Conservation (phyloP, 2,888 invertebrate genomes). For the Lissocephala sabroskyi region DNA sequence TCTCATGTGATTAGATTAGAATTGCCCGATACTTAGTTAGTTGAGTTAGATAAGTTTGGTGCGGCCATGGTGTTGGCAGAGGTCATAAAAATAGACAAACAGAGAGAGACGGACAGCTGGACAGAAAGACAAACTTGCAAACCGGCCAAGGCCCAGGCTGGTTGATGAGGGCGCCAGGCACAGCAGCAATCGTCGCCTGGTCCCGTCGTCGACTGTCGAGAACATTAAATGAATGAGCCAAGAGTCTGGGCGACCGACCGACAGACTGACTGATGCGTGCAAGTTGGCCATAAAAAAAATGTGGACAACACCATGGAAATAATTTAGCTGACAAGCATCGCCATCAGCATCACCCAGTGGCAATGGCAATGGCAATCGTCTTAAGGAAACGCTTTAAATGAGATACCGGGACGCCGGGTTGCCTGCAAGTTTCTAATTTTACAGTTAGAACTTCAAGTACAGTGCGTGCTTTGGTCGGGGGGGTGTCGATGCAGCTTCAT, state of each 20-base stretch:
- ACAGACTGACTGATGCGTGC: constrained; percentile 53
- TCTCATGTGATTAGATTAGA: constrained; percentile 54
- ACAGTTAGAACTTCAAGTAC: constrained; percentile 37
- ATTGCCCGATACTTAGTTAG: constrained; percentile 49
- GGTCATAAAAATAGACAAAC: constrained; percentile 50
- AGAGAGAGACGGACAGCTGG: constrained; percentile 20
- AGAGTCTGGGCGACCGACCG: background rate
- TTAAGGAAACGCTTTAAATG: constrained; percentile 59
- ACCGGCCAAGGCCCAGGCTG: too few species aligned
- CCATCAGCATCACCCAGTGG: constrained; percentile 2
- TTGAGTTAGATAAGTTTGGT: constrained; percentile 54
- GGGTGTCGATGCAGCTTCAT: too few species aligned
- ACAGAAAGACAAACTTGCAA: background rate
- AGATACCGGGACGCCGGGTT: constrained; percentile 17
- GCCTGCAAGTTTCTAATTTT: constrained; percentile 36
- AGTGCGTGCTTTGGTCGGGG: background rate
- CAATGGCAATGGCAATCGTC: constrained; percentile 23
- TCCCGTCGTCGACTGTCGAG: background rate
- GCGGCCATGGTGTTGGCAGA: constrained; percentile 43
- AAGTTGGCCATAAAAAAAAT: constrained; percentile 56
- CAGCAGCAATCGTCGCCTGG: too few species aligned
- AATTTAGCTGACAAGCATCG: constrained; percentile 49
- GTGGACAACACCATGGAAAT: constrained; percentile 35
- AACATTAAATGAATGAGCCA: constrained; percentile 6
- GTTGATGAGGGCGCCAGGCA: too few species aligned